Percentiles rank a stretch among this genome's conserved stretches.
Conservation (phyloP, 53 echinoderm and acorn worm species). For the Henricia sp. region DNA sequence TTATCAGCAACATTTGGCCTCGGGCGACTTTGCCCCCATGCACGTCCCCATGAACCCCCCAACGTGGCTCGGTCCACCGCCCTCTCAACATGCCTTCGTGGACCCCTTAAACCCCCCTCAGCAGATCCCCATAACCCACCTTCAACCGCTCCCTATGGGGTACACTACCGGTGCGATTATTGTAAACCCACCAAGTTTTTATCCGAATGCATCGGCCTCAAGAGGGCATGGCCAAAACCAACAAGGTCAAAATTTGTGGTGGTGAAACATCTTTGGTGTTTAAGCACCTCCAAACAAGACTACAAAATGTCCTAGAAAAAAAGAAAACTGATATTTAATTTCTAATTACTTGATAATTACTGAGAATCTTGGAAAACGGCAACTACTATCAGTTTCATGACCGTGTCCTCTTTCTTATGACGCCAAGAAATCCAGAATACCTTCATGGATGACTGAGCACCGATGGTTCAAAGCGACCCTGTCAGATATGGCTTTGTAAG, state of each 20-base stretch:
- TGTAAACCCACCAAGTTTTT: background rate
- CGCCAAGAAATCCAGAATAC: too few species aligned
- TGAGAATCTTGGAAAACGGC: too few species aligned
- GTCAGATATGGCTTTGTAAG: too few species aligned
- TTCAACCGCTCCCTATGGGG: background rate
- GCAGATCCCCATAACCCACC: background rate
- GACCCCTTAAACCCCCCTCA: background rate
- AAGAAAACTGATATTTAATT: too few species aligned
- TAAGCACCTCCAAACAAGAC: too few species aligned
- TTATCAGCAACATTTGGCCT: constrained; percentile 24
- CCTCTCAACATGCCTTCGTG: background rate
- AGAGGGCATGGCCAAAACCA: background rate
- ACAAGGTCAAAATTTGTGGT: constrained; percentile 18
- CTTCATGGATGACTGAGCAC: too few species aligned
- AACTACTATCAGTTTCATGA: too few species aligned
- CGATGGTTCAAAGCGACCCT: too few species aligned
- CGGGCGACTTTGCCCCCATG: constrained; percentile 30
- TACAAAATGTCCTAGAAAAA: too few species aligned
- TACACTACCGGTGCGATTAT: constrained; percentile 7
- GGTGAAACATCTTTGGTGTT: too few species aligned
- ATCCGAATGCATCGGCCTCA: background rate
- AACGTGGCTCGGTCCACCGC: background rate
- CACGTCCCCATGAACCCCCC: background rate
- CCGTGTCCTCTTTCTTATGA: too few species aligned
- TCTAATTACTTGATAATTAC: too few species aligned